Conservation (phyloP, 2,113 vertebrate species). For the Patagioenas fasciata region DNA sequence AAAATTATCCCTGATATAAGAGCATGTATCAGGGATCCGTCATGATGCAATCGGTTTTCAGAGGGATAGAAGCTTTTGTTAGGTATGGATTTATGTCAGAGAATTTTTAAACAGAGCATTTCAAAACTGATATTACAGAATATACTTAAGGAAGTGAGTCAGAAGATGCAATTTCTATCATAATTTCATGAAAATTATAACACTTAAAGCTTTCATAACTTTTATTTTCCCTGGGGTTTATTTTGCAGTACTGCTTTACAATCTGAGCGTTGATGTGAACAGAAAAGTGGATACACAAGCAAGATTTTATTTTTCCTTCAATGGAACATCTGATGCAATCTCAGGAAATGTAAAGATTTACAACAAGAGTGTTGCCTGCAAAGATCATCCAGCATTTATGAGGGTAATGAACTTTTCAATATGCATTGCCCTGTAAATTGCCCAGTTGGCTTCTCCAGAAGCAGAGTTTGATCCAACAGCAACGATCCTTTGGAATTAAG, state of each 20-base stretch:
- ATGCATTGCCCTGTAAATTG: not conserved
- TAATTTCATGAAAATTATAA: not conserved
- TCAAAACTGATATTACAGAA: not conserved
- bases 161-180: not conserved
- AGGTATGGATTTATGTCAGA: not conserved
- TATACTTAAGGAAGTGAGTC: not conserved
- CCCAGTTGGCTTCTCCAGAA: not conserved
- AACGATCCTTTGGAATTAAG: not conserved
- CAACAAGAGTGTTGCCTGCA: constrained; percentile 72
- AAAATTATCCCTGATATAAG: not conserved
- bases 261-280: constrained; percentile 86
- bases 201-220: not conserved
- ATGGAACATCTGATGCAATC: constrained; percentile 84
- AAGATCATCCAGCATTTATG: constrained; percentile 83
- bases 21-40: not conserved
- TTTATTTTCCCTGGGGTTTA: not conserved
- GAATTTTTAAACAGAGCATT: not conserved
- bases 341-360: constrained; percentile 74
- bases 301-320: constrained; percentile 90
- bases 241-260: constrained; percentile 87
- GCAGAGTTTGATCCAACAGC: not conserved
- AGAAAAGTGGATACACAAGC: constrained; percentile 83
- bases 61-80: not conserved
- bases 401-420: constrained; percentile 78
- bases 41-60: not conserved